phyloP scores from a whole-genome alignment of 2,113 vertebrate species.

The Ceuthmochares aereus region DNA sequence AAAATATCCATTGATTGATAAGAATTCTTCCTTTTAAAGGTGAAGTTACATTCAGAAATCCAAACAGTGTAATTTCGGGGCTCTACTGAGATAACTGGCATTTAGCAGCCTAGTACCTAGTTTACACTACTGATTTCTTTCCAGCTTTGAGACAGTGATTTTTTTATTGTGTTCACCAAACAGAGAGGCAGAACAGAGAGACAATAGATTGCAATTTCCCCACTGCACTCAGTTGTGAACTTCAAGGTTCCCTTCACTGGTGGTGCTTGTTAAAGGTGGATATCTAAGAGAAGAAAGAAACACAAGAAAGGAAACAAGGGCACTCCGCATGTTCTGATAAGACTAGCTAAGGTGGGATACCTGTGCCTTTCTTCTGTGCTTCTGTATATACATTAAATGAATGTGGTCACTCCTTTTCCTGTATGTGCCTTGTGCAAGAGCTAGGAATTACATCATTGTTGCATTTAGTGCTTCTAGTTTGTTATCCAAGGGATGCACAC shows the following conservation, averaged over 20 bases:
- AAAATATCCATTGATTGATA: not conserved
- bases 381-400: not conserved
- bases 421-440: not conserved
- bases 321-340: not conserved
- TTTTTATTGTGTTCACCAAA: not conserved
- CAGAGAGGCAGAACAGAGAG: not conserved
- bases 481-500: not conserved
- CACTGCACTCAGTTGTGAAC: not conserved
- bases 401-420: not conserved
- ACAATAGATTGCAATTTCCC: not conserved
- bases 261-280: not conserved
- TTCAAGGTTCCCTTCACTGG: not conserved
- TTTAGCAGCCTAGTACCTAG: not conserved
- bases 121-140: not conserved
- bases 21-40: slow-evolving; percentile 3
- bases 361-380: not conserved
- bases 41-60: not conserved
- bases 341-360: not conserved
- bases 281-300: not conserved
- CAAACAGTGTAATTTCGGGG: not conserved
- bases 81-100: not conserved
- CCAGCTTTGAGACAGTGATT: not conserved
- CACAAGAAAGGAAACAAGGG: not conserved
- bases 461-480: not conserved
- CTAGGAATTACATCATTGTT: not conserved